Evolutionary conservation across 1,140 invertebrate species (phyloP), one percentile per base, ranked within the genome.

Genomic region (Leptopilina boulardi): DNA sequence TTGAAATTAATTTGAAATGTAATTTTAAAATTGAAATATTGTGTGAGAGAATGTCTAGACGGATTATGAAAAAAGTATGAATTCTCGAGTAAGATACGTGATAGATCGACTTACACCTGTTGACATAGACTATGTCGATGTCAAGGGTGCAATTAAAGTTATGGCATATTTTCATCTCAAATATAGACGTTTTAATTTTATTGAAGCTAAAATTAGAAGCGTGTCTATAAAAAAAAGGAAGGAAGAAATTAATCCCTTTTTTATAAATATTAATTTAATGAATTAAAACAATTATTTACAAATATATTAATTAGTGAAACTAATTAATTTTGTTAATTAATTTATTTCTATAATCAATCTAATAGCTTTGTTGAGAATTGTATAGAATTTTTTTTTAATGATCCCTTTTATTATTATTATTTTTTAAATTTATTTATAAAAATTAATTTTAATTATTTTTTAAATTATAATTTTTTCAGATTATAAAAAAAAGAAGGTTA

Each of bases 401-500:
- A 51, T 51, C n/a, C n/a, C n/a, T n/a, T n/a, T n/a, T n/a, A n/a
- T n/a, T 41, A 21, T 41, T 18, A 41, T 11, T 41, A 74, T 66
- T 74, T n/a, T n/a, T n/a, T n/a, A n/a, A 38, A 9, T 38, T 38
- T 38, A 38, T 38, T 38, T 9, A 1, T 3, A 9, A 38, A 9
- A 38, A 9, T 34, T 6, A 2, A 6, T 38, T 1, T 38, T 38
- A 38, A 38, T 38, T 38, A 38, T 38, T 38, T n/a, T 8, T 51
- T 18, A 18, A 51, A 3, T 51, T 3, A 18, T 51, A 18, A 8
- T 18, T 51, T 51, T n/a, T 51, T 13, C 10, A 18, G 71, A 70
- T 54, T 41, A 44, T 70, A 13, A 18, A 56, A 59, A 41, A 75
- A 56, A 66, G 59, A 77, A 59, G 71, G 74, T n/a, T n/a, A n/a